Percentiles rank a stretch among this genome's conserved stretches.
phyloP scores from a whole-genome alignment of 2,888 invertebrate species.

The Venusia cambrica region DNA sequence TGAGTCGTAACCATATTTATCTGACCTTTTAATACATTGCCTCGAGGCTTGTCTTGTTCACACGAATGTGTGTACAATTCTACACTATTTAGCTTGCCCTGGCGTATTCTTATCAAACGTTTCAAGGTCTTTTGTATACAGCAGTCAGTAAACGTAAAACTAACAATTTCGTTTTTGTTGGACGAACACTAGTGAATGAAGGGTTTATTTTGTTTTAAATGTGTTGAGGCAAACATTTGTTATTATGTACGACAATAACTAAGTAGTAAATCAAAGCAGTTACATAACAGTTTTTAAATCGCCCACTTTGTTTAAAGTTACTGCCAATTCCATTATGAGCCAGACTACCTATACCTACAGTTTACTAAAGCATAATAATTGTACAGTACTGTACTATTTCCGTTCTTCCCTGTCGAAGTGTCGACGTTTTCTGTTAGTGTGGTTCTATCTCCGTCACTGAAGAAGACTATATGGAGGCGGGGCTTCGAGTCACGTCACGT shows the following conservation, averaged over 20 bases:
- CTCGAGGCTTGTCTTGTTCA: slow-evolving; percentile 23
- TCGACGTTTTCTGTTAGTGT: slow-evolving; percentile 43
- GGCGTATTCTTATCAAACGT: slow-evolving; percentile 40
- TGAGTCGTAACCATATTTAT: slow-evolving; percentile 56
- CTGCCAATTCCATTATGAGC: slow-evolving; percentile 16
- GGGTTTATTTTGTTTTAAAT: too few relatives aligned
- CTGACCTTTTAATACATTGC: slow-evolving; percentile 43
- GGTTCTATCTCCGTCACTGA: slow-evolving; percentile 45
- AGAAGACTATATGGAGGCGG: slow-evolving; percentile 54
- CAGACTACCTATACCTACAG: too few relatives aligned
- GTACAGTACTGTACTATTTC: slow-evolving; percentile 48
- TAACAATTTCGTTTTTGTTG: too few relatives aligned
- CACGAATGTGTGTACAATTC: slow-evolving; percentile 6
- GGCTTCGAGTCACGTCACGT: slow-evolving; percentile 70
- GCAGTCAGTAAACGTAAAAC: slow-evolving; percentile 16
- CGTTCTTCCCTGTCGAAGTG: slow-evolving; percentile 47
- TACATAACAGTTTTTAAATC: slow-evolving; percentile 13
- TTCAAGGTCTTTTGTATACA: slow-evolving; percentile 41
- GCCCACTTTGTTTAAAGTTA: slow-evolving; percentile 12
- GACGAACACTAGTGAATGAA: too few relatives aligned
- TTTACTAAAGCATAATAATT: slow-evolving; percentile 11
- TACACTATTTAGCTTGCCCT: background rate
- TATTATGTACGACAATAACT: slow-evolving; percentile 4
- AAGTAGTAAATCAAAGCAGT: slow-evolving; percentile 7
- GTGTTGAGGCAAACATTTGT: too few relatives aligned